Conservation (phyloP, 1,140 invertebrate species). For the Medauroidea extradentata region DNA sequence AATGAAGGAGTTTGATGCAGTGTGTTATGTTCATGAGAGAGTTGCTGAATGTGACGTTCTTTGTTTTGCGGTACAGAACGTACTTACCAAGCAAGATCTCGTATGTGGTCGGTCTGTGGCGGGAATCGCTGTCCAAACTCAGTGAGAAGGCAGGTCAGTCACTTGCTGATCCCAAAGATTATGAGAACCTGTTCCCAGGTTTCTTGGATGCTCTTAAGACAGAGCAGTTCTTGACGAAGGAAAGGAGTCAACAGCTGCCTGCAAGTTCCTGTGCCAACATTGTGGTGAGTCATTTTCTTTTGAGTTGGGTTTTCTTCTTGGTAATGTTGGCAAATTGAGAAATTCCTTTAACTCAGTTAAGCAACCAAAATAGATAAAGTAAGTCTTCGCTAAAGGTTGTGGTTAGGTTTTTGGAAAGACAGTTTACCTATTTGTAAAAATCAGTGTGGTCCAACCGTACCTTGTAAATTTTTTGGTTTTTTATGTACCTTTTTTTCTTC, state of each 20-base stretch:
- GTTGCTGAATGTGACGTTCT: conserved; percentile 8
- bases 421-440: too few species aligned
- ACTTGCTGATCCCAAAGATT: conserved; percentile 90
- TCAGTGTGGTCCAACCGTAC: too few species aligned
- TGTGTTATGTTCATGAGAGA: too few species aligned
- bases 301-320: too few species aligned
- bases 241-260: conserved; percentile 48
- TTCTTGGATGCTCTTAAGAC: conserved; percentile 69
- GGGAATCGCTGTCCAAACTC: conserved; percentile 62
- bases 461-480: too few species aligned
- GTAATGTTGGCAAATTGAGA: too few species aligned
- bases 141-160: conserved; percentile 89
- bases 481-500: too few species aligned
- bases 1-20: too few species aligned
- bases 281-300: conserved; percentile 44
- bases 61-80: conserved; percentile 51
- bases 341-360: too few species aligned
- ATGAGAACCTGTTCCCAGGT: conserved; percentile 95
- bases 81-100: conserved; percentile 91
- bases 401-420: too few species aligned
- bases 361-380: too few species aligned
- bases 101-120: conserved; percentile 78
- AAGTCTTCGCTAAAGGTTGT: too few species aligned
- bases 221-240: conserved; percentile 60
- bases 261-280: conserved; percentile 48